A percentile compares a stretch with the other conserved stretches of the same genome.
Evolutionary conservation across 1,140 invertebrate genomes (phyloP).

Genomic region (Aradophagus sp.): DNA sequence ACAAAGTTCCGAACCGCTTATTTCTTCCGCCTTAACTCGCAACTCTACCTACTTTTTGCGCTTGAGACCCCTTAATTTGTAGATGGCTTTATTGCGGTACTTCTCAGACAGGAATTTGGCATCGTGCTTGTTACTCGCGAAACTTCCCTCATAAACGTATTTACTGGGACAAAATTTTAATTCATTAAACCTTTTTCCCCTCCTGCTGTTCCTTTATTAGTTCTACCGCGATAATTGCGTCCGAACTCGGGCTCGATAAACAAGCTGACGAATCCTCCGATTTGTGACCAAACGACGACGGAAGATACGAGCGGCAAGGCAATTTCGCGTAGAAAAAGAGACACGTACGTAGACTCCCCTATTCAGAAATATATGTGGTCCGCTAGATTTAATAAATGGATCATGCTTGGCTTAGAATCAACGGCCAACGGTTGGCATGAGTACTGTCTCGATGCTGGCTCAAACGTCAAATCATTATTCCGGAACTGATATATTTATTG

Average conservation of each 20-base stretch:
- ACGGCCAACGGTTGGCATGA: too few relatives aligned
- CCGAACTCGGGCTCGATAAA: constrained; percentile 10
- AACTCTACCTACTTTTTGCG: constrained; percentile 38
- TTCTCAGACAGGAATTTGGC: constrained; percentile 49
- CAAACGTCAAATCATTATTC: too few relatives aligned
- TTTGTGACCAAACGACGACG: too few relatives aligned
- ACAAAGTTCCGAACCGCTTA: constrained; percentile 30
- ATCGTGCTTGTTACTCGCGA: constrained; percentile 28
- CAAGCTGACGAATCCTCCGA: too few relatives aligned
- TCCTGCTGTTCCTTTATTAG: constrained; percentile 24
- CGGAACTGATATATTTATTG: too few relatives aligned
- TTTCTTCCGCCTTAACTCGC: constrained; percentile 34
- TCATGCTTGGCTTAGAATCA: too few relatives aligned
- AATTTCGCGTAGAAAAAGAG: too few relatives aligned
- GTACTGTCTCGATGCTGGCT: too few relatives aligned
- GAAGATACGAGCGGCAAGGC: too few relatives aligned
- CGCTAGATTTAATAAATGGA: too few relatives aligned
- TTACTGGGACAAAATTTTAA: constrained; percentile 43
- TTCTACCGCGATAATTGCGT: constrained; percentile 10
- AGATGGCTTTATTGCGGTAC: constrained; percentile 51
- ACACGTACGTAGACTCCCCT: too few relatives aligned
- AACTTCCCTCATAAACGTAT: constrained; percentile 53
- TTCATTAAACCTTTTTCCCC: constrained; percentile 12
- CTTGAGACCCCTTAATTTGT: constrained; percentile 51
- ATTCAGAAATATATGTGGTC: too few relatives aligned